Percentiles rank a stretch among this genome's conserved stretches.
phyloP scores from a whole-genome alignment of 2,888 invertebrate genomes.

The Scrobipalpa costella region DNA sequence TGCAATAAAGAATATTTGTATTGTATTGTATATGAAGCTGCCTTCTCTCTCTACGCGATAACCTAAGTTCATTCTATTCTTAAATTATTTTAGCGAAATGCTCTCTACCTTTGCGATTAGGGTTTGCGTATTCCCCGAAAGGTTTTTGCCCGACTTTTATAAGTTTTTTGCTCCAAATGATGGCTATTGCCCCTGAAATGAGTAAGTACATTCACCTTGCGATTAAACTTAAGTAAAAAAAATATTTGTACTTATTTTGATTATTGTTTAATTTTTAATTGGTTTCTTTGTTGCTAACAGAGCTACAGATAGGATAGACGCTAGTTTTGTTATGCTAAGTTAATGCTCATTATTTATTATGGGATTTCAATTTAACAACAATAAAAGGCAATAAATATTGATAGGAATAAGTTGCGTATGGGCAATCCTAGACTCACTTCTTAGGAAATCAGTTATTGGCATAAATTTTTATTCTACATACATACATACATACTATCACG shows the following conservation, averaged over 20 bases:
- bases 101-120: not conserved
- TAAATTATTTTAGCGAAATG: not conserved
- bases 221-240: conserved; percentile 3
- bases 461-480: no score
- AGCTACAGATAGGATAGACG: not conserved
- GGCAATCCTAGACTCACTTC: not conserved
- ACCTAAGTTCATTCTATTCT: not conserved
- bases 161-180: conserved; percentile 10
- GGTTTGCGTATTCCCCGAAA: not conserved
- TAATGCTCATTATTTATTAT: not conserved
- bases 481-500: no score
- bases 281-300: conserved; percentile 8
- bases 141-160: no score
- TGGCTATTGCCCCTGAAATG: conserved; percentile 19
- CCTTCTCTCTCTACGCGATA: no score
- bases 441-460: no score
- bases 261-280: conserved; percentile 1
- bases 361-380: not conserved
- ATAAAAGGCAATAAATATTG: not conserved
- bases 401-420: not conserved
- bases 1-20: no score
- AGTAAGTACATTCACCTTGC: conserved; percentile 2
- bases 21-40: no score
- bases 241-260: not conserved
- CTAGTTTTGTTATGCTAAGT: not conserved